phyloP scores from a whole-genome alignment of 2,113 vertebrate species.

The Indicator indicator region DNA sequence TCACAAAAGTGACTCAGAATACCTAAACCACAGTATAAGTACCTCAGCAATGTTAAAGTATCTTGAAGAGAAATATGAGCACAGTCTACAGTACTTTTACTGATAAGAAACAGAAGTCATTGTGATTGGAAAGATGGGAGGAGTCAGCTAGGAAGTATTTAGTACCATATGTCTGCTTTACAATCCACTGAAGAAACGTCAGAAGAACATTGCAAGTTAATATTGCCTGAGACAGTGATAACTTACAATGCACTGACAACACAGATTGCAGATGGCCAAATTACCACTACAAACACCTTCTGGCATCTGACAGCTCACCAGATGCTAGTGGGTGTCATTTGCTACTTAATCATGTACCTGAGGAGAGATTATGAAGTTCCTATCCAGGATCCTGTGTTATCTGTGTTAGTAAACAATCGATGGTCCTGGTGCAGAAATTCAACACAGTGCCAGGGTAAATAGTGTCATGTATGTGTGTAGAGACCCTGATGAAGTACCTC shows the following conservation, averaged over 20 bases:
- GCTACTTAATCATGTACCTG: conserved; percentile 67
- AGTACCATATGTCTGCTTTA: conserved; percentile 50
- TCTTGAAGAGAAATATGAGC: background rate
- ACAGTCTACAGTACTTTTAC: background rate
- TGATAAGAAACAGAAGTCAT: background rate
- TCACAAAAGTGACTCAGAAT: background rate
- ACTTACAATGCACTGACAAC: conserved; percentile 59
- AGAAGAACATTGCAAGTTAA: conserved; percentile 65
- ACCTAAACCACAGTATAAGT: background rate
- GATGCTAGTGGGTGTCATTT: conserved; percentile 67
- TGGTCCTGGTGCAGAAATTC: background rate
- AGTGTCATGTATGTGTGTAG: background rate
- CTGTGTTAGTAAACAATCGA: conserved; percentile 36
- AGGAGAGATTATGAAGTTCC: conserved; percentile 30
- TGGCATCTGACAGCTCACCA: conserved; percentile 69
- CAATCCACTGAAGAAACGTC: conserved; percentile 50
- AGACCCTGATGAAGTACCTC: background rate
- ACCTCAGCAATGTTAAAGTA: background rate
- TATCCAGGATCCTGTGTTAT: conserved; percentile 23
- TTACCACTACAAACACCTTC: conserved; percentile 73
- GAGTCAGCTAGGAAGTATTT: conserved; percentile 11
- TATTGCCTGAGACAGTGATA: conserved; percentile 67
- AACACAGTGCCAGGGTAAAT: background rate
- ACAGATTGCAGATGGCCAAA: conserved; percentile 70
- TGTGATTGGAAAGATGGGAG: conserved; percentile 13